These are phyloP conservation scores for Nasonia oneida DNA, from an alignment of 2,888 invertebrate genomes.

Conservation along the genomic window DNA sequence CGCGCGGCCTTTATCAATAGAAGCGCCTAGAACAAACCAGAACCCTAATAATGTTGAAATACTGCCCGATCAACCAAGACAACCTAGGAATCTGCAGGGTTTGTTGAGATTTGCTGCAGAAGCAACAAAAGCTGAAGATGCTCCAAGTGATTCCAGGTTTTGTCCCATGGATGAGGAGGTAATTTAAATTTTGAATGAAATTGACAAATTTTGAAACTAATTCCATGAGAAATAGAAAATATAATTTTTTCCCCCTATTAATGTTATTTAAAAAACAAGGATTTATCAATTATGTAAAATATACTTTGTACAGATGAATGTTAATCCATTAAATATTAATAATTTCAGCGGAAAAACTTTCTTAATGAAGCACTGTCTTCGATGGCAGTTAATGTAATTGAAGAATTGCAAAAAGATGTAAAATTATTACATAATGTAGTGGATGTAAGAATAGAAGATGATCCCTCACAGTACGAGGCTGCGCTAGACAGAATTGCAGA, in stretches of 20 bases:
- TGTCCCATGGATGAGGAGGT: conserved; percentile 86
- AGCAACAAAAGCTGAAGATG: conserved; percentile 83
- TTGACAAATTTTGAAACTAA: conserved; percentile 31
- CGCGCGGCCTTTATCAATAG: conserved; percentile 74
- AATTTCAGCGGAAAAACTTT: conserved; percentile 85
- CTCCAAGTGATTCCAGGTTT: conserved; percentile 79
- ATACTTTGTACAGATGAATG: background rate
- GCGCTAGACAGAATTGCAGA: conserved; percentile 86
- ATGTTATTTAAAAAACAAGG: background rate
- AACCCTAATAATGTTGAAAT: conserved; percentile 63
- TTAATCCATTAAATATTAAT: conserved; percentile 28
- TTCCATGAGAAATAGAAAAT: background rate
- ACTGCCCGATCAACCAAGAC: conserved; percentile 73
- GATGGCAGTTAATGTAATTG: conserved; percentile 86
- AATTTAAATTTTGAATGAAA: conserved; percentile 51
- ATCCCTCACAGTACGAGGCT: conserved; percentile 82
- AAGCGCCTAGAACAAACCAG: conserved; percentile 69
- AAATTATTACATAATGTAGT: conserved; percentile 81
- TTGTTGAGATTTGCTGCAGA: conserved; percentile 87
- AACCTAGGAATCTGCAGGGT: conserved; percentile 81
- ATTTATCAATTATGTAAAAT: background rate
- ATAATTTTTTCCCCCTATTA: background rate
- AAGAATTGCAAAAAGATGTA: conserved; percentile 84
- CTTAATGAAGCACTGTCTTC: conserved; percentile 86
- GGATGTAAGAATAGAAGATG: conserved; percentile 79